Base-by-base conservation (phyloP, 1,140 invertebrate species). In the Saccostrea glomerata region DNA sequence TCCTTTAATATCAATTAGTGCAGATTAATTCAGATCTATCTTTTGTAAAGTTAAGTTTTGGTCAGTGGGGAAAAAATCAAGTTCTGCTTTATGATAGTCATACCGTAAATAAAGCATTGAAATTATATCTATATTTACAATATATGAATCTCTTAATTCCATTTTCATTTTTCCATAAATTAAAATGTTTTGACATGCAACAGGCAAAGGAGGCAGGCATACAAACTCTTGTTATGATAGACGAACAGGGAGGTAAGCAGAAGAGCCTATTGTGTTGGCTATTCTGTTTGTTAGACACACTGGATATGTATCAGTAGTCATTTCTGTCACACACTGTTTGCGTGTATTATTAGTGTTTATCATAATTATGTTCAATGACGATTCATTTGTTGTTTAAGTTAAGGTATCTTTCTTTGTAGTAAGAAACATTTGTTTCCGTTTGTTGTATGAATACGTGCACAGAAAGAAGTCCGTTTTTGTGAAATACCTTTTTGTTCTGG, bases 161-260 rank as follows among this genome's bases (percentile, higher is more conserved):
- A n/a, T 63, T 63, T 63, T 63, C 5, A 63, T 63, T 63, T 60
- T 63, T 60, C 58, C 0, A 63, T 63, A 7, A 63, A 63, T 63
- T 20, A 63, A 55, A 54, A 84, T 84, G 82, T 84, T 56, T 84
- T 84, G 54, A 54, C 82, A 99, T 98, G 99, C 98, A 84, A 84
- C 82, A 99, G 98, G 99, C 98, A 97, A 99, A 99, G 97, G 98
- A 99, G 97, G 98, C 98, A 95, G 98, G 98, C 96, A 99, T 99
- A 96, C 98, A 98, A 95, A 99, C 98, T 96, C 97, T 99, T 97
- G 98, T 99, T 96, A 98, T 98, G 96, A 97, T 99, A 96, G 98
- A 99, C 96, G 98, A 99, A 97, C 98, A 99, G 97, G 98, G 98
- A 98, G 98, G 98, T 99, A 97, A 92, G 93, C 40, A 54, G 36